Percentiles rank a stretch among this genome's conserved stretches.
Conservation (phyloP, 2,113 vertebrate genomes). For the Gymnorhina tibicen region DNA sequence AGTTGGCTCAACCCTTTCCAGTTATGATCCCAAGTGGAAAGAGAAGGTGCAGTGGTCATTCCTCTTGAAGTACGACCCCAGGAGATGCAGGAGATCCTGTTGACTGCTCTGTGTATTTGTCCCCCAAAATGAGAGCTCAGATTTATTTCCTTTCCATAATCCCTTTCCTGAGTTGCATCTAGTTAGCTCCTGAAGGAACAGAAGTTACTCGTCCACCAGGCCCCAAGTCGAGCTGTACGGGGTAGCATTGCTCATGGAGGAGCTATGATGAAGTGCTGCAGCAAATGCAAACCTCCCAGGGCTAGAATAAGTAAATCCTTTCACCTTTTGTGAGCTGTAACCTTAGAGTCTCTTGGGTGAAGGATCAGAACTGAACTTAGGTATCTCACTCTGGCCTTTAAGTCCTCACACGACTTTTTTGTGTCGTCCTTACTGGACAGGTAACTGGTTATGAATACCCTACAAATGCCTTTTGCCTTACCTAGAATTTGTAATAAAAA, state of each 20-base stretch:
- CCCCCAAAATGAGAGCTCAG: background rate
- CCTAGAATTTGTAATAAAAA: background rate
- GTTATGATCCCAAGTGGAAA: background rate
- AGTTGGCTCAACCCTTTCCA: background rate
- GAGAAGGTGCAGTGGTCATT: background rate
- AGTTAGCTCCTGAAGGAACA: background rate
- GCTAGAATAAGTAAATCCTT: background rate
- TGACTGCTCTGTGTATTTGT: background rate
- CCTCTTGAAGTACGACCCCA: background rate
- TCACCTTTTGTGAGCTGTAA: background rate
- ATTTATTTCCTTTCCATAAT: background rate
- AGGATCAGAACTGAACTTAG: background rate
- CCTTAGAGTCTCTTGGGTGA: background rate
- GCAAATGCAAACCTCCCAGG: background rate
- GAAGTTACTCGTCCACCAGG: background rate
- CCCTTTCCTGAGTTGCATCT: background rate
- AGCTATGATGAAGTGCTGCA: background rate
- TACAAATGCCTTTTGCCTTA: background rate
- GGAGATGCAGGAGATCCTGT: background rate
- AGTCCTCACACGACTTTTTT: background rate
- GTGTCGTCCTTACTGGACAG: accelerated
- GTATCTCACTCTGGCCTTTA: background rate
- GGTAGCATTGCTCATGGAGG: background rate
- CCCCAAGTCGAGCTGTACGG: accelerated
- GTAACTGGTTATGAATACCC: background rate